These are phyloP conservation scores for Euplagia quadripunctaria DNA, from an alignment of 2,888 invertebrate species.

Conservation along the genomic window DNA sequence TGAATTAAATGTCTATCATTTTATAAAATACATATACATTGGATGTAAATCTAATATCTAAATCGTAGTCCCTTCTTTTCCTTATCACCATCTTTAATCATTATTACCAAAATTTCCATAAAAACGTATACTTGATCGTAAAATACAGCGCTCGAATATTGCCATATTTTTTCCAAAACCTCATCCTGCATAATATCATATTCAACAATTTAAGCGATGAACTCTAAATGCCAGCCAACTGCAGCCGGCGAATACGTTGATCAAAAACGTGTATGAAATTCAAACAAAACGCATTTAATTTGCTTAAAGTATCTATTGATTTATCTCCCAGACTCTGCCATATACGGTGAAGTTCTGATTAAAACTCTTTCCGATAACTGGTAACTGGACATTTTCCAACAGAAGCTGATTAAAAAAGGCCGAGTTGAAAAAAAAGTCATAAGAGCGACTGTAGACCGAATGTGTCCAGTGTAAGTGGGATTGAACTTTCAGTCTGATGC, in stretches of 20 bases:
- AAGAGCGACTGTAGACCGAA: constrained; percentile 27
- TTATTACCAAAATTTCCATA: neutral
- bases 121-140: neutral
- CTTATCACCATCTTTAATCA: neutral
- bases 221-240: constrained; percentile 6
- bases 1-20: too few relatives aligned
- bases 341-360: constrained; percentile 49
- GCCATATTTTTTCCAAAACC: neutral
- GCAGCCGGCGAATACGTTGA: constrained; percentile 12
- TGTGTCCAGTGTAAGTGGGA: neutral
- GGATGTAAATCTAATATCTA: neutral
- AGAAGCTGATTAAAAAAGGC: constrained; percentile 73
- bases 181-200: constrained; percentile 1
- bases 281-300: constrained; percentile 25
- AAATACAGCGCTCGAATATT: neutral
- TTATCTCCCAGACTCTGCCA: constrained; percentile 19
- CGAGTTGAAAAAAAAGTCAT: constrained; percentile 48
- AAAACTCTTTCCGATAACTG: constrained; percentile 58
- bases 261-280: constrained; percentile 12
- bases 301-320: constrained; percentile 33
- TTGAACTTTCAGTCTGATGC: neutral
- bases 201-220: constrained; percentile 10
- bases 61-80: neutral
- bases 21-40: too few relatives aligned
- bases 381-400: constrained; percentile 70